Conservation (phyloP, 1,140 invertebrate species). For the Drosophila nasuta region DNA sequence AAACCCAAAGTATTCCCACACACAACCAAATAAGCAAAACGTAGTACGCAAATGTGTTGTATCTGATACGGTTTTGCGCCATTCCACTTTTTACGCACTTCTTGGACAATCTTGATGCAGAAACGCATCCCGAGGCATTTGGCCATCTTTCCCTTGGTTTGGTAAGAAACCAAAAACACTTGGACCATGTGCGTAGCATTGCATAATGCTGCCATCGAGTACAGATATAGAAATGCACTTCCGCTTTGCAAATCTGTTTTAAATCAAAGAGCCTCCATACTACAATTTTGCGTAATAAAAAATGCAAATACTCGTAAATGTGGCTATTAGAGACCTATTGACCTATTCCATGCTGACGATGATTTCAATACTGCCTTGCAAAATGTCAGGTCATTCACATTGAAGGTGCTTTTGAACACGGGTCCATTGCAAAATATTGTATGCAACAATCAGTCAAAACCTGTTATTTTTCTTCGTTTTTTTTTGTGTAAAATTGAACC, state of each 20-base stretch:
- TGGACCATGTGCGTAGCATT: conserved; percentile 1
- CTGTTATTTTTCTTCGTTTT: conserved; percentile 49
- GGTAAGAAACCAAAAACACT: background rate
- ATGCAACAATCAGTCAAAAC: conserved; percentile 33
- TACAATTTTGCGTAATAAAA: conserved; percentile 1
- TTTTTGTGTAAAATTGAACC: conserved; percentile 53
- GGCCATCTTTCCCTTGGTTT: conserved; percentile 1
- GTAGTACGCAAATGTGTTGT: conserved; percentile 54
- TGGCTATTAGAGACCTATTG: conserved; percentile 6
- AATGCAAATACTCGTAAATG: background rate
- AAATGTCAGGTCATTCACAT: conserved; percentile 36
- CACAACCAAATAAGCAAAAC: conserved; percentile 16
- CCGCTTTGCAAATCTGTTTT: too few relatives aligned
- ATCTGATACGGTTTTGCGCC: conserved; percentile 72
- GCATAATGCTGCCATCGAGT: background rate
- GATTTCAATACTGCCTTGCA: conserved; percentile 21
- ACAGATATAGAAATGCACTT: conserved; percentile 1
- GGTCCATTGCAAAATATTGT: conserved; percentile 24
- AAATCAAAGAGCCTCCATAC: too few relatives aligned
- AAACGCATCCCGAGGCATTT: conserved; percentile 72
- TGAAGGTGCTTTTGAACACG: conserved; percentile 1
- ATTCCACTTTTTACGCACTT: conserved; percentile 77
- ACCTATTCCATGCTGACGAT: conserved; percentile 20
- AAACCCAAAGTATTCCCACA: conserved; percentile 30
- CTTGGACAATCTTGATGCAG: conserved; percentile 74